Base-by-base conservation (phyloP, 2,113 vertebrate genomes). In the Hassar affinis region DNA sequence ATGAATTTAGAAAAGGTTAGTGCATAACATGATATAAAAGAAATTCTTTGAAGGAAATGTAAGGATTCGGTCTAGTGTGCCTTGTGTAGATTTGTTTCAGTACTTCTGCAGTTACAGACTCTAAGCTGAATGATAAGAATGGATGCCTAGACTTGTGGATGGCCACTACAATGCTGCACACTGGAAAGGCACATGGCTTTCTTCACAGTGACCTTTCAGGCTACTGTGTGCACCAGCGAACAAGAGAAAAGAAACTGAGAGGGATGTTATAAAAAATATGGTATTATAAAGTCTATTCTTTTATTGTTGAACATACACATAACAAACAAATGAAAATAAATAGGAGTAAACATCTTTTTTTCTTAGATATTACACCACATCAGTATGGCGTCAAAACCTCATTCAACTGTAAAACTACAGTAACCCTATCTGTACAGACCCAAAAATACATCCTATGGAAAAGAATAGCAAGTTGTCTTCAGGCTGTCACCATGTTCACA, bases 41-140 rank as follows among this genome's bases (percentile, higher is more conserved):
- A n/a, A 59, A 59, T 68, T 18, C 35, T 66, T 66, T 68, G 2
- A 35, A 1, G 30, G 2, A 68, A 25, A 45, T 47, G 6, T 47
- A 47, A 25, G 22, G 11, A 47, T 57, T 72, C 27, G 27, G 25
- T 11, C 71, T 18, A 59, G 80, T 57, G 52, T 81, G 14, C 33
- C 0, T 81, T 69, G 20, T 30, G 6, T 17, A 81, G 66, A 57
- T 72, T 81, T 57, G 15, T 57, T 81, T 56, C 51, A 71, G 11
- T 42, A 71, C 62, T 80, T 80, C 78, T 80, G 64, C 20, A 69
- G 4, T 81, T 72, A 30, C 17, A 22, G 15, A 72, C 15, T 71
- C 35, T 45, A 56, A 35, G 12, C 33, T 81, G 51, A 45, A 6
- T 25, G 38, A 62, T 66, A 35, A 52, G 47, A 78, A 17, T 2